phyloP scores from a whole-genome alignment of 1,140 invertebrate species.

The Temnothorax nylanderi region DNA sequence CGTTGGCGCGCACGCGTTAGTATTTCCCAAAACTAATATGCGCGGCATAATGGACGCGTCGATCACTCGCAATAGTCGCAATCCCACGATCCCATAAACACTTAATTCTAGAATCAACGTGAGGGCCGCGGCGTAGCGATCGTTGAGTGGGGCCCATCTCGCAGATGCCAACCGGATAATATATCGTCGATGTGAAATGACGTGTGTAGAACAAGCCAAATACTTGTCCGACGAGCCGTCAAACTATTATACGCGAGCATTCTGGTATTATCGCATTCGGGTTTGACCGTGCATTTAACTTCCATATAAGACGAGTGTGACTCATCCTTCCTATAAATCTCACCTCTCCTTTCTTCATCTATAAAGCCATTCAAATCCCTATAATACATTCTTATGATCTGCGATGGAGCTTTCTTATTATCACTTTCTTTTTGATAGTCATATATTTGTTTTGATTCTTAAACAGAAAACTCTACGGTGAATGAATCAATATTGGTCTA shows the following conservation, averaged over 20 bases:
- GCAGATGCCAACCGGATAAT: conserved; percentile 88
- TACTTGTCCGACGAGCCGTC: conserved; percentile 88
- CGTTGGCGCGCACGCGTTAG: conserved; percentile 89
- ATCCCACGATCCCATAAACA: conserved; percentile 87
- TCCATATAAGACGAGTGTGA: conserved; percentile 88
- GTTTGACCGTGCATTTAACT: conserved; percentile 88
- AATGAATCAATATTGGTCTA: too few species aligned
- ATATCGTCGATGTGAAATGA: conserved; percentile 89
- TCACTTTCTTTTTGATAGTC: too few species aligned
- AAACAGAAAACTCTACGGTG: too few species aligned
- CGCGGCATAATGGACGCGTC: conserved; percentile 91
- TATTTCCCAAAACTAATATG: conserved; percentile 88
- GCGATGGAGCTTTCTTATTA: neutral
- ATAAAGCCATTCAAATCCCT: neutral
- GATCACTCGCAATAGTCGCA: conserved; percentile 90
- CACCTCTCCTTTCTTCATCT: conserved; percentile 88
- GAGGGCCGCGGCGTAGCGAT: conserved; percentile 85
- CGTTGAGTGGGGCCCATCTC: conserved; percentile 82
- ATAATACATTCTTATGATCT: neutral
- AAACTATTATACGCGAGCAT: conserved; percentile 83
- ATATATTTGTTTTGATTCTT: too few species aligned
- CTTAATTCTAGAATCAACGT: conserved; percentile 86
- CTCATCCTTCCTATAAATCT: conserved; percentile 89
- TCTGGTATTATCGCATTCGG: conserved; percentile 88
- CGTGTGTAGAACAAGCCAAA: conserved; percentile 89